A percentile compares a stretch with the other conserved stretches of the same genome.
Conservation (phyloP, 2,113 vertebrate species). For the Nyctibius bracteatus region DNA sequence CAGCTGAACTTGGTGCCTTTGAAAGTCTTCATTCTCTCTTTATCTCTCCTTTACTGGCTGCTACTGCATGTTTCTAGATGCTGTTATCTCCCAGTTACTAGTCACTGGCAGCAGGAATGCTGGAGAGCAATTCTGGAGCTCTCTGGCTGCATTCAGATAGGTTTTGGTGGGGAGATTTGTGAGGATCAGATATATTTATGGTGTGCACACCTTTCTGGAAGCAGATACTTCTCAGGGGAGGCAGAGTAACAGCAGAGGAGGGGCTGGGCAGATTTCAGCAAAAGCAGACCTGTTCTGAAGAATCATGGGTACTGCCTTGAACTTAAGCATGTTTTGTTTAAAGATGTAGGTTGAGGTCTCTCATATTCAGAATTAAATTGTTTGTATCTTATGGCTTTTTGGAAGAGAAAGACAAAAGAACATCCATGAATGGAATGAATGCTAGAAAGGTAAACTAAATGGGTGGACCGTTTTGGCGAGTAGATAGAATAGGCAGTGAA, state of each 20-base stretch:
- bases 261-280: background rate
- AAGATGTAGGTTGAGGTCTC: background rate
- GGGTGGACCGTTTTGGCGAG: rapidly evolving
- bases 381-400: background rate
- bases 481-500: background rate
- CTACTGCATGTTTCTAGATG: background rate
- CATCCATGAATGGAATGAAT: background rate
- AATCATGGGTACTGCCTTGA: background rate
- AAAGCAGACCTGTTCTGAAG: background rate
- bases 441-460: background rate
- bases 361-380: background rate
- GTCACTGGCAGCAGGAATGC: background rate
- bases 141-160: background rate
- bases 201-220: background rate
- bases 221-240: rapidly evolving
- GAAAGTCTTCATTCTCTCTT: background rate
- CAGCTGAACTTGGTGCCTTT: background rate
- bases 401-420: background rate
- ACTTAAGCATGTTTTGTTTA: background rate
- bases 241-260: background rate
- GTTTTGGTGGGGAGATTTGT: background rate
- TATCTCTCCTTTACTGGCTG: background rate
- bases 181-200: background rate
- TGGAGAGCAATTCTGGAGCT: background rate
- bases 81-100: background rate